Conservation (phyloP, 2,113 vertebrate species). For the Delphinapterus leucas region DNA sequence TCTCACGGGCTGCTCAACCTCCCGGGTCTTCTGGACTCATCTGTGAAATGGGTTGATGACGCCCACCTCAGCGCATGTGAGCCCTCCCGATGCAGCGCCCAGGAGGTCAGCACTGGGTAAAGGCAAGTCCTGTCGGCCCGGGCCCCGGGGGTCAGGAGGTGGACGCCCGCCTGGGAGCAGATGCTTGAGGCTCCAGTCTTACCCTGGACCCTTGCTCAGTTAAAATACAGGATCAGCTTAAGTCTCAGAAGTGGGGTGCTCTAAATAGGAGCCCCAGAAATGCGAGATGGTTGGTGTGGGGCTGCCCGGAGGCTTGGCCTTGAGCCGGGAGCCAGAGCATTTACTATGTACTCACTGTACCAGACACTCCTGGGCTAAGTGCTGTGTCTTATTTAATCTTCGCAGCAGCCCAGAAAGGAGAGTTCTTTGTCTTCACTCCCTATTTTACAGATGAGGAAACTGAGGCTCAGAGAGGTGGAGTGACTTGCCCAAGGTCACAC, state of each 20-base stretch:
- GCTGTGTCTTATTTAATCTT: not conserved
- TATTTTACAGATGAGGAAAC: not conserved
- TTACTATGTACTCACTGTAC: not conserved
- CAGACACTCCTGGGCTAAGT: not conserved
- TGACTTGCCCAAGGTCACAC: not conserved
- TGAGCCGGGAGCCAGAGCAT: not conserved
- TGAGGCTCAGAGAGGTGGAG: not conserved
- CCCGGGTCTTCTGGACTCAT: not conserved
- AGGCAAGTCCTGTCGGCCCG: rapidly evolving
- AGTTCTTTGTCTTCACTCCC: not conserved
- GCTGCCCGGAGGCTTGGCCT: not conserved
- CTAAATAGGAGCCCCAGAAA: rapidly evolving
- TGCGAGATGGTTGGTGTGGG: not conserved
- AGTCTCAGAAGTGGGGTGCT: not conserved
- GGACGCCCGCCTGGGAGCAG: not conserved
- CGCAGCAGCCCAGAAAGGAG: not conserved
- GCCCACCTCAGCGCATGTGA: not conserved
- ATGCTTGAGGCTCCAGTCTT: not conserved
- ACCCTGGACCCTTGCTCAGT: not conserved
- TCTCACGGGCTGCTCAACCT: not conserved
- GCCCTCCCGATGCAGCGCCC: rapidly evolving
- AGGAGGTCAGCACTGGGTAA: not conserved
- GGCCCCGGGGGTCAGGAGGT: not conserved
- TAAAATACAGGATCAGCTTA: not conserved
- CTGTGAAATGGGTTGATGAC: not conserved